A percentile compares a stretch with the other conserved stretches of the same genome.
These are phyloP conservation scores for Folsomia manolachei DNA, from an alignment of 2,888 invertebrate species.

Conservation along the genomic window DNA sequence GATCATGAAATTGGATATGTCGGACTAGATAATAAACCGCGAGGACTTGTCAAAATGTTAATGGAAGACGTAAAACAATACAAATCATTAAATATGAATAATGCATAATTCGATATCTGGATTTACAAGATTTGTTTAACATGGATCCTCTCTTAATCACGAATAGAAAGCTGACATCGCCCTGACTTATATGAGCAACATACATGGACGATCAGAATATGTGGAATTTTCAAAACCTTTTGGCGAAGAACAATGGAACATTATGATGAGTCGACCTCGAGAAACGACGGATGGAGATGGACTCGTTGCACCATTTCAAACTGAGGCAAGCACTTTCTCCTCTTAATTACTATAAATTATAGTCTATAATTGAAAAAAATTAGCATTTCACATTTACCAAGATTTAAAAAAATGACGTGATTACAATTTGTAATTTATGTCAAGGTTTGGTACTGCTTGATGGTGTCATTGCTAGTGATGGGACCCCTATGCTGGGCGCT, in stretches of 20 bases:
- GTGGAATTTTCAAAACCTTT: conserved; percentile 65
- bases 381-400: background rate
- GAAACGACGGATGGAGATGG: conserved; percentile 82
- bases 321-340: conserved; percentile 57
- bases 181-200: conserved; percentile 71
- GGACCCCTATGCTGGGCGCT: conserved; percentile 75
- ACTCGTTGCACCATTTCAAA: conserved; percentile 75
- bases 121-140: background rate
- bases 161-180: conserved; percentile 71
- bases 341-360: no score
- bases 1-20: conserved; percentile 63
- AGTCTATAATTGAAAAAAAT: no score
- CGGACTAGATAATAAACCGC: conserved; percentile 46
- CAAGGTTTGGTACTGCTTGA: conserved; percentile 69
- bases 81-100: no score
- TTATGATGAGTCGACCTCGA: conserved; percentile 74
- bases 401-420: background rate
- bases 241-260: conserved; percentile 74
- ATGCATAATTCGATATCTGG: no score
- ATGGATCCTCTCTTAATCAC: background rate
- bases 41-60: conserved; percentile 66
- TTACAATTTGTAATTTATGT: background rate
- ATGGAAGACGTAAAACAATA: conserved; percentile 59
- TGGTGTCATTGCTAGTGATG: conserved; percentile 68
- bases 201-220: conserved; percentile 60